These are phyloP conservation scores for Ephestia elutella DNA, from an alignment of 1,140 invertebrate genomes.

Conservation along the genomic window DNA sequence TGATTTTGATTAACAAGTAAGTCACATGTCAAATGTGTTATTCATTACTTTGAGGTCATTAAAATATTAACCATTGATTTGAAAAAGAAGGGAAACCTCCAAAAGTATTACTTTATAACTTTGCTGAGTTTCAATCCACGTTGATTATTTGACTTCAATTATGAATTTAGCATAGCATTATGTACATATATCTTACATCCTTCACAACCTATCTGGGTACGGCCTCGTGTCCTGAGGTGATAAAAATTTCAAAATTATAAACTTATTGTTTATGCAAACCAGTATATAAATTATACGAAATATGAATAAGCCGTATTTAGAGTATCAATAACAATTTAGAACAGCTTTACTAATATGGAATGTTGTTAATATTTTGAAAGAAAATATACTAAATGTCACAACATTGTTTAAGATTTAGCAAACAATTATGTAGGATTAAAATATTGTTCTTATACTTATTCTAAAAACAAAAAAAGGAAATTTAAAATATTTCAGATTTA, in stretches of 20 bases:
- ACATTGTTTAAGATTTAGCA: not conserved
- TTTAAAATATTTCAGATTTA: too few species aligned
- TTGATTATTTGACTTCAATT: too few species aligned
- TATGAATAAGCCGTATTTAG: conserved; percentile 4
- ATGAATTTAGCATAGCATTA: not conserved
- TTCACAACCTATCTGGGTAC: not conserved
- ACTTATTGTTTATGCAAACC: not conserved
- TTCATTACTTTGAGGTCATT: too few species aligned
- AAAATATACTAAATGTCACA: not conserved
- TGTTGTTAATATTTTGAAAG: conserved; percentile 1
- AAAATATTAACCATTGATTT: too few species aligned
- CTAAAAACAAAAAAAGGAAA: too few species aligned
- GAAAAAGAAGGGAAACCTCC: too few species aligned
- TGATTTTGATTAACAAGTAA: too few species aligned
- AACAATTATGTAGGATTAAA: too few species aligned
- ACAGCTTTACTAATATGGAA: conserved; percentile 7
- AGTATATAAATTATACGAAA: conserved; percentile 7
- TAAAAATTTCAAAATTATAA: not conserved
- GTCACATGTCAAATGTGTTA: too few species aligned
- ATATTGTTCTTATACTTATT: too few species aligned
- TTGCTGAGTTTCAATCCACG: too few species aligned
- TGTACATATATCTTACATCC: not conserved
- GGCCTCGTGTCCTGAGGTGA: not conserved
- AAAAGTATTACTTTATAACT: too few species aligned
- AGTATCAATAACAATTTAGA: conserved; percentile 6